A percentile compares a stretch with the other conserved stretches of the same genome.
phyloP scores from a whole-genome alignment of 2,797 vertebrate species.

The Crocidura indochinensis region DNA sequence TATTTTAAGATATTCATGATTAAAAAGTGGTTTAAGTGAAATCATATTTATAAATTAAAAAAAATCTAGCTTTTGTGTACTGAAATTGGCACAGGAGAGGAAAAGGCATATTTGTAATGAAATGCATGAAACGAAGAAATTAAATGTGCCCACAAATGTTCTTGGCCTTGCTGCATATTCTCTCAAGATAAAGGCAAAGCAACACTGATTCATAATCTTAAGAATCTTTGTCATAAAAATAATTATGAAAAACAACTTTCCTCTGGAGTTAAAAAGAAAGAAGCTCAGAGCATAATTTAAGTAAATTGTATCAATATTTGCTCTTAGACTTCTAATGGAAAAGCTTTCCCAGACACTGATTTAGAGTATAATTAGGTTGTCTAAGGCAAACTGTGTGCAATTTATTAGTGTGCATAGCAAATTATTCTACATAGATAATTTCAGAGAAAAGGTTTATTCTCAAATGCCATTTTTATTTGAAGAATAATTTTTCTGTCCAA shows the following conservation, averaged over 20 bases:
- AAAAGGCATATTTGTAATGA: neutral
- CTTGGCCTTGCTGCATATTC: too few relatives aligned
- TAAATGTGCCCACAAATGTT: neutral
- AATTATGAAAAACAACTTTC: neutral
- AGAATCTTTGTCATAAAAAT: neutral
- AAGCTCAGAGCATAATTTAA: slow-evolving; percentile 29
- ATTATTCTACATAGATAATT: slow-evolving; percentile 44
- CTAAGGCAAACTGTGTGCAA: neutral
- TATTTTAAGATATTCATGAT: neutral
- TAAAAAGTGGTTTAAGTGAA: neutral
- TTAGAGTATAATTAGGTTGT: neutral
- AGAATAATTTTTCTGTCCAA: neutral
- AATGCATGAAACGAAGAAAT: neutral
- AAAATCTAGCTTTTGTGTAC: neutral
- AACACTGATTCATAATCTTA: neutral
- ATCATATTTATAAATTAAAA: neutral
- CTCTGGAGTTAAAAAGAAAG: neutral
- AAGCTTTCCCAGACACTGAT: neutral
- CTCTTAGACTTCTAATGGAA: neutral
- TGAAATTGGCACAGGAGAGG: neutral
- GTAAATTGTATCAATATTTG: neutral
- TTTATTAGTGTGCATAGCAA: neutral
- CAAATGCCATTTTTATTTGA: neutral
- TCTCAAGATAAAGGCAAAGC: neutral
- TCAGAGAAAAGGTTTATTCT: neutral